Base-by-base conservation (phyloP, 2,888 invertebrate species). In the Chrysopilus asiliformis region DNA sequence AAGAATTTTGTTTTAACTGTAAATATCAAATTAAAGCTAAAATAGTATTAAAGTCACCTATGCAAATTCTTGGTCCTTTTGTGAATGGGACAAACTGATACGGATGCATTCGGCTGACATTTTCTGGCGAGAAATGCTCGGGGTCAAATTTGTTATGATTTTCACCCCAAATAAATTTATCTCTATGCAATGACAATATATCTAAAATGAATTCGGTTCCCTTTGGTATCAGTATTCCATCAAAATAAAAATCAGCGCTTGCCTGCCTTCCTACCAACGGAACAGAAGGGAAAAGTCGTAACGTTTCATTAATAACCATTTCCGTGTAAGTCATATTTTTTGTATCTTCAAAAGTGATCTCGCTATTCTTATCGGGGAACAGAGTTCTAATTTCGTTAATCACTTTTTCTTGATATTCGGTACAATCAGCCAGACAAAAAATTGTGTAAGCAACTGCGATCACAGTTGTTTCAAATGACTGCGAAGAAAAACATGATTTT, bases 71-170 rank as follows among this genome's bases (percentile, higher is more conserved):
- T 22, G 35, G 24, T 25, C 42, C 42, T 3, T 13, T 17, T 7
- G 13, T n/a, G 17, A 42, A 42, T 10, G 42, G 42, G 17, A 40
- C 24, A 32, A 31, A 42, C 20, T 35, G 32, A 20, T 34, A 39
- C 5, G 42, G 32, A 30, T 42, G 42, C 4, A 39, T 26, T 30
- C 27, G 26, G 2, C 32, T 24, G 4, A 35, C 29, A 29, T 42
- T 42, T 37, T 42, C 40, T 12, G 42, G 40, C 12, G 40, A 38
- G 16, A 42, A 42, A 34, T 42, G 34, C n/a, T 42, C 42, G 5
- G 42, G 42, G 33, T 42, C 33, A 32, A 40, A 42, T 26, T 29
- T 22, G 4, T 29, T 27, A 27, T 37, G 37, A 25, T 42, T 39
- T 15, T 19, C 20, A 14, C 40, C 40, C 40, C 40, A 40, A 33